Evolutionary conservation across 2,113 vertebrate species (phyloP), one percentile per base, ranked within the genome.

Genomic region (Smithornis capensis): DNA sequence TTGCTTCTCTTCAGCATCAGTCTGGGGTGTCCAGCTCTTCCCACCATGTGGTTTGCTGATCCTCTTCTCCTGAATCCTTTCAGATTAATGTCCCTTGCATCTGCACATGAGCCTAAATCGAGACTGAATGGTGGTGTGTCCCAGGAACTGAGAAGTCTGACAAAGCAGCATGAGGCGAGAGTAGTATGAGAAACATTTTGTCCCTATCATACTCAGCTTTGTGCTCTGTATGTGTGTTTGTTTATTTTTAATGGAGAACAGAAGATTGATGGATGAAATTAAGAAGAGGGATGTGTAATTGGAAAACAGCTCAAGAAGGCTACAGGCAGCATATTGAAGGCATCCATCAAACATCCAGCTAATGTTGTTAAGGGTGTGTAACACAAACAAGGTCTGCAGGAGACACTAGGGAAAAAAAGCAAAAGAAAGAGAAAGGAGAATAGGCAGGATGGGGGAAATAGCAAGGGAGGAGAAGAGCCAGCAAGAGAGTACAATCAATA

Each of bases 251-350:
- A 96, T 93, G 91, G 92, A 64, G 91, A 96, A 74, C 52, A 67
- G 84, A 94, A 96, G 96, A 97, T 96, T 92, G 96, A 97, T 97
- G 93, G 80, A 84, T 95, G 92, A 97, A 97, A 97, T 96, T 97
- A 97, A 95, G 89, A 90, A 96, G 88, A 94, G 78, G 81, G 90
- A 91, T 96, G 93, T 96, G 91, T 97, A 97, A 97, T 97, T 97
- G 94, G 90, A 96, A 97, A 96, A 95, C 88, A 93, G 89, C 90
- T 94, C 87, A 92, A 77, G 95, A 94, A 97, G 95, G 86, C 96
- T 95, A 92, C 75, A 94, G 56, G 90, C 91, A 97, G 92, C 92
- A 95, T 97, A 97, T 97, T 97, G 97, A 95, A 97, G 77, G 91
- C 96, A 97, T 97, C 96, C 95, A 97, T 97, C 97, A 97, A 95